These are phyloP conservation scores for Acronicta aceris DNA, from an alignment of 2,888 invertebrate species.

Conservation along the genomic window DNA sequence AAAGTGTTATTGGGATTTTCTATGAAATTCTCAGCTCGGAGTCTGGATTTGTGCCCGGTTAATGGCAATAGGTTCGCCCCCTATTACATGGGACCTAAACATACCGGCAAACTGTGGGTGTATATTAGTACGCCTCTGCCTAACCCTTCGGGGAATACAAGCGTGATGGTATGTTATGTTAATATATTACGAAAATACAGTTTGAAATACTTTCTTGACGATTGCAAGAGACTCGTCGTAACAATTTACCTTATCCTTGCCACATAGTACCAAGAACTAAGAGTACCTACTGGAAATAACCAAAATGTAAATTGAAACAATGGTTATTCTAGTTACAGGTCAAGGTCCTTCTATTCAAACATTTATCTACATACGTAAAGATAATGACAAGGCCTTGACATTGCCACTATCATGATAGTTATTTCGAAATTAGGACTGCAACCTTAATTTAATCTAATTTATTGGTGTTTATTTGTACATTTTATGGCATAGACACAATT, in stretches of 20 bases:
- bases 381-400: slow-evolving; percentile 30
- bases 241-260: neutral
- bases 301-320: slow-evolving; percentile 3
- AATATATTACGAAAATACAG: no score
- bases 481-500: slow-evolving; percentile 5
- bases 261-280: neutral
- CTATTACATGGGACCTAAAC: no score
- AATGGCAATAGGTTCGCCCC: no score
- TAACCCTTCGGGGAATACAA: no score
- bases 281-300: slow-evolving; percentile 16
- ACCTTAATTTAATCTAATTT: slow-evolving; percentile 43
- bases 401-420: slow-evolving; percentile 33
- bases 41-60: no score
- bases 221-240: no score
- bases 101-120: no score
- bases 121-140: no score
- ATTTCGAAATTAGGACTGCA: slow-evolving; percentile 30
- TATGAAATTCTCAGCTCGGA: no score
- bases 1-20: no score
- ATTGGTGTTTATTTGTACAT: slow-evolving; percentile 22
- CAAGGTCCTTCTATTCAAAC: slow-evolving; percentile 27
- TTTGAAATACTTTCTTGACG: no score
- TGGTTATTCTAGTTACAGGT: slow-evolving; percentile 4
- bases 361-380: neutral
- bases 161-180: no score